Percentiles rank a stretch among this genome's conserved stretches.
These are phyloP conservation scores for Yponomeuta sedellus DNA, from an alignment of 2,888 invertebrate genomes.

Conservation along the genomic window DNA sequence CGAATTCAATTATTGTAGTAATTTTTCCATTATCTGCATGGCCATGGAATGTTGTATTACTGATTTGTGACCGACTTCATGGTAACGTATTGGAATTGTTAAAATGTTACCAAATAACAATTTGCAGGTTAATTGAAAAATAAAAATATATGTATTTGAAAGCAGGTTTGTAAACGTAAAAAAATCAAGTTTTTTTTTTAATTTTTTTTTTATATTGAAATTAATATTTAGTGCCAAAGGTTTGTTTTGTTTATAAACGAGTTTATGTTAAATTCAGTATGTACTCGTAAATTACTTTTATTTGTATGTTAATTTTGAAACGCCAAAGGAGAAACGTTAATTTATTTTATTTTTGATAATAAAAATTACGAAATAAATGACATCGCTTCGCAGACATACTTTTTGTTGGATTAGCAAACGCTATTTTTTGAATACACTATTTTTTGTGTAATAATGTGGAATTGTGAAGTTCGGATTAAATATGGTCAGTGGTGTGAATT, in stretches of 20 bases:
- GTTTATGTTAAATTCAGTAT: background rate
- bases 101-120: slow-evolving; percentile 31
- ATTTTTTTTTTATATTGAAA: no score
- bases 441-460: slow-evolving; percentile 19
- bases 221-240: no score
- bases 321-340: slow-evolving; percentile 26
- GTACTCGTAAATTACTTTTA: background rate
- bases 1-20: slow-evolving; percentile 48
- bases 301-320: slow-evolving; percentile 11
- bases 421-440: no score
- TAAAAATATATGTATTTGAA: background rate
- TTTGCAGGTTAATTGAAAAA: background rate
- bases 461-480: no score
- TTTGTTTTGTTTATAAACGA: no score
- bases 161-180: no score
- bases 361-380: slow-evolving; percentile 31
- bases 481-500: background rate
- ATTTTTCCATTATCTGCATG: slow-evolving; percentile 60
- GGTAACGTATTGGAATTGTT: background rate
- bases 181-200: no score
- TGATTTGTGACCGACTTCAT: background rate
- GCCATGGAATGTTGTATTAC: slow-evolving; percentile 54
- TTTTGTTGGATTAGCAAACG: slow-evolving; percentile 42
- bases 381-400: slow-evolving; percentile 54
- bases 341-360: slow-evolving; percentile 30